These are phyloP conservation scores for Halcyon malimbica DNA, from an alignment of 2,113 vertebrate genomes.

Conservation along the genomic window DNA sequence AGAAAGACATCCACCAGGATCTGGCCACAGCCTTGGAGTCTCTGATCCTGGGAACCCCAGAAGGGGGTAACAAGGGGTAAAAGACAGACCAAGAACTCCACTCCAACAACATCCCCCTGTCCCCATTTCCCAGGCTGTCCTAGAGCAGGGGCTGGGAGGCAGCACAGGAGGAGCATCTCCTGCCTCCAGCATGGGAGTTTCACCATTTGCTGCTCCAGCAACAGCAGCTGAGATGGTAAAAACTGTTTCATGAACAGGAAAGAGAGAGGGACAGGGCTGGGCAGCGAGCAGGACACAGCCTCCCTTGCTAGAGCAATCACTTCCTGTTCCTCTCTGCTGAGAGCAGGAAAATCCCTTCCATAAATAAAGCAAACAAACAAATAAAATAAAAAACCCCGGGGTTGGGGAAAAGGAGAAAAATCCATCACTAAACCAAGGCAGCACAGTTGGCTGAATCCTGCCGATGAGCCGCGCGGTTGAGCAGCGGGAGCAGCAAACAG, in stretches of 20 bases:
- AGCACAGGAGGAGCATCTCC: background rate
- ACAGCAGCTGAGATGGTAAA: background rate
- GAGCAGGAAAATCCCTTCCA: constrained; percentile 23
- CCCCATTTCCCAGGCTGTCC: background rate
- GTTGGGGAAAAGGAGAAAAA: background rate
- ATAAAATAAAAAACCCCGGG: background rate
- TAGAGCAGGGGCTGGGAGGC: background rate
- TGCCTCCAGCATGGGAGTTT: background rate
- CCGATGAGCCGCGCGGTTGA: background rate
- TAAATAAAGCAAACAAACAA: constrained; percentile 37
- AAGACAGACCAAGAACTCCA: background rate
- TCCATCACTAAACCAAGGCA: background rate
- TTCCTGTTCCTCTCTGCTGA: background rate
- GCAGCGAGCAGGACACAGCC: background rate
- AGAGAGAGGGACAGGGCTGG: background rate
- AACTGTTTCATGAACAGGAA: background rate
- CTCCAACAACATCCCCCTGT: background rate
- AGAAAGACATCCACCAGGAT: background rate
- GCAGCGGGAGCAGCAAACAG: background rate
- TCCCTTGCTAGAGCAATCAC: background rate
- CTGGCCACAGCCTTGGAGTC: background rate
- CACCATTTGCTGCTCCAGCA: background rate
- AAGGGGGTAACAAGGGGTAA: background rate
- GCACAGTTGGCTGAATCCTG: background rate
- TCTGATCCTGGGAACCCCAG: background rate